A percentile compares a stretch with the other conserved stretches of the same genome.
phyloP scores from a whole-genome alignment of 2,797 vertebrate species.

The Pipistrellus pipistrellus region DNA sequence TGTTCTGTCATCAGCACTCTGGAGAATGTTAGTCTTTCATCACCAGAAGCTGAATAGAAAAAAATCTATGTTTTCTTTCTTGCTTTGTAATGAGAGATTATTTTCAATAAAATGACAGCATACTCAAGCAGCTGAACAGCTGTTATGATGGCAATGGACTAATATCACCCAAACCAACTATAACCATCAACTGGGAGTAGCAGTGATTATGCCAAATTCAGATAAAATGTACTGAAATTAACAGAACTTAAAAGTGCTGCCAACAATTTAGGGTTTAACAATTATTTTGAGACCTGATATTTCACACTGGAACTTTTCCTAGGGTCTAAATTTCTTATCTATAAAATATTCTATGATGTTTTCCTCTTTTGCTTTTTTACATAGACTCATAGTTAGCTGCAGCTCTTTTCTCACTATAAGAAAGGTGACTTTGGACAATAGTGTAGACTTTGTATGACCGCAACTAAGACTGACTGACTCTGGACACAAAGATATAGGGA shows the following conservation, averaged over 20 bases:
- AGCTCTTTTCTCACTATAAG: background rate
- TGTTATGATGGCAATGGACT: conserved; percentile 57
- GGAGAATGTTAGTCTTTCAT: conserved; percentile 35
- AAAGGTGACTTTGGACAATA: background rate
- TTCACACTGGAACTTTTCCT: background rate
- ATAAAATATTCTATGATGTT: background rate
- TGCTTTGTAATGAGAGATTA: conserved; percentile 63
- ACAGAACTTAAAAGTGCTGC: conserved; percentile 36
- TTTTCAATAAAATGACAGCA: conserved; percentile 68
- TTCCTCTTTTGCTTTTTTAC: background rate
- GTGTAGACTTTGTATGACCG: background rate
- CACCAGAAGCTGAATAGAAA: conserved; percentile 48
- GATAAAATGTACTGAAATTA: conserved; percentile 61
- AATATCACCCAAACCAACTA: conserved; percentile 53
- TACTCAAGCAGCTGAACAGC: conserved; percentile 49
- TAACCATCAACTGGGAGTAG: conserved; percentile 17
- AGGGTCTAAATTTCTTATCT: background rate
- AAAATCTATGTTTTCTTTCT: conserved; percentile 57
- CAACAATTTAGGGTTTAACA: conserved; percentile 19
- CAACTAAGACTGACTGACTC: background rate
- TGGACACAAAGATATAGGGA: background rate
- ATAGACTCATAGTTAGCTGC: background rate
- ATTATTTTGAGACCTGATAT: conserved; percentile 31
- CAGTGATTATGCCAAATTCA: conserved; percentile 46
- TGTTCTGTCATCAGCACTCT: background rate